A percentile compares a stretch with the other conserved stretches of the same genome.
Conservation (phyloP, 2,113 vertebrate species). For the Paralichthys olivaceus region DNA sequence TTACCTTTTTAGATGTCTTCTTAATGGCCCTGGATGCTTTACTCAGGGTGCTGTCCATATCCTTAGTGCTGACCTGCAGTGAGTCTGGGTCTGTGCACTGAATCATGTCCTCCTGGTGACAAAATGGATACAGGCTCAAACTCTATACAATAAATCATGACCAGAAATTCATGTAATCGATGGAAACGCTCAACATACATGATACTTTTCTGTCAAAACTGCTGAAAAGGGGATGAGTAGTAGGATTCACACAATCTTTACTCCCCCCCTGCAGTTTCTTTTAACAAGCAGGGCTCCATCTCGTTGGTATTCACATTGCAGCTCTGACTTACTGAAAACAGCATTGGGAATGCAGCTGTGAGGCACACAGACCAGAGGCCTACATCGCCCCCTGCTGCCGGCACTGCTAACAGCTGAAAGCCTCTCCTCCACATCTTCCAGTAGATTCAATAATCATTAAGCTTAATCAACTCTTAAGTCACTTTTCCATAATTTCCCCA, state of each 20-base stretch:
- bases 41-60: constrained; percentile 99
- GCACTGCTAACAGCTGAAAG: background rate
- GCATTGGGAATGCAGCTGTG: constrained; percentile 64
- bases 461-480: background rate
- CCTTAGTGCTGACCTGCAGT: constrained; percentile 96
- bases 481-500: background rate
- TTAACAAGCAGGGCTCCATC: constrained; percentile 63
- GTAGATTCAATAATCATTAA: background rate
- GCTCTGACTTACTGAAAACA: constrained; percentile 61
- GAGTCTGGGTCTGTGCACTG: constrained; percentile 92
- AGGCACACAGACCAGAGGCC: constrained; percentile 39
- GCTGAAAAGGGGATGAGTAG: background rate
- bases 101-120: constrained; percentile 92
- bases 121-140: constrained; percentile 38
- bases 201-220: constrained; percentile 6
- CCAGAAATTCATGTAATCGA: constrained; percentile 26
- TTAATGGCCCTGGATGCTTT: constrained; percentile 97
- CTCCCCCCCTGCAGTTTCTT: constrained; percentile 47
- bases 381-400: constrained; percentile 67
- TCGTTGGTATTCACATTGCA: constrained; percentile 76
- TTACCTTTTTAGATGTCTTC: constrained; percentile 98
- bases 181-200: constrained; percentile 16
- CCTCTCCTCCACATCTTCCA: background rate
- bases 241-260: constrained; percentile 32
- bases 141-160: constrained; percentile 17